Percentiles rank a stretch among this genome's conserved stretches.
Conservation (phyloP, 2,888 invertebrate genomes). For the Stegophylla sp. region DNA sequence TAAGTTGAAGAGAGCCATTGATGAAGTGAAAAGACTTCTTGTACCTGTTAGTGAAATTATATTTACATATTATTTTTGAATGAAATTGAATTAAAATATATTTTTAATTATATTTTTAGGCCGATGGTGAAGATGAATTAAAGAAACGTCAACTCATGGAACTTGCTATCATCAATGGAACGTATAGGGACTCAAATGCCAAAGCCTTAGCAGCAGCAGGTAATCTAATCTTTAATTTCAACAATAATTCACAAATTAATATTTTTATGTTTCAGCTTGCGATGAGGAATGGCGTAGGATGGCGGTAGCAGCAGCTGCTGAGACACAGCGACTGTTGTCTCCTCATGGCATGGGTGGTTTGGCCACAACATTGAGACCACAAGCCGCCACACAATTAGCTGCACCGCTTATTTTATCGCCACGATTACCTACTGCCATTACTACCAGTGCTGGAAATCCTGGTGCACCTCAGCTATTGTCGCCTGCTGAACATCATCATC, state of each 20-base stretch:
- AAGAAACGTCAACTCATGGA: slow-evolving; percentile 99
- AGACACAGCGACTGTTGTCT: slow-evolving; percentile 77
- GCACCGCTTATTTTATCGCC: slow-evolving; percentile 92
- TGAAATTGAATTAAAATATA: neutral
- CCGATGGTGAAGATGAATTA: slow-evolving; percentile 99
- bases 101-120: slow-evolving; percentile 70
- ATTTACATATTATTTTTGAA: neutral
- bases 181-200: slow-evolving; percentile 94
- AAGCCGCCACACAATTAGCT: slow-evolving; percentile 80
- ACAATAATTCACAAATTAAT: neutral
- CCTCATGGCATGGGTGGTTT: slow-evolving; percentile 70
- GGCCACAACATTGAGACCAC: slow-evolving; percentile 71
- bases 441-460: slow-evolving; percentile 75
- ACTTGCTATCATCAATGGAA: slow-evolving; percentile 99
- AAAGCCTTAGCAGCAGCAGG: slow-evolving; percentile 86
- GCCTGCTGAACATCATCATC: slow-evolving; percentile 60
- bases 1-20: slow-evolving; percentile 93
- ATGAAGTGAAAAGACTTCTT: slow-evolving; percentile 96
- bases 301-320: slow-evolving; percentile 79
- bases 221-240: slow-evolving; percentile 64
- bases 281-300: slow-evolving; percentile 87
- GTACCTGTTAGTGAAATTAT: slow-evolving; percentile 78
- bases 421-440: slow-evolving; percentile 76
- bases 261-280: slow-evolving; percentile 69
- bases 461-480: slow-evolving; percentile 74